phyloP scores from a whole-genome alignment of 1,140 invertebrate species.

The Trichonephila clavipes region DNA sequence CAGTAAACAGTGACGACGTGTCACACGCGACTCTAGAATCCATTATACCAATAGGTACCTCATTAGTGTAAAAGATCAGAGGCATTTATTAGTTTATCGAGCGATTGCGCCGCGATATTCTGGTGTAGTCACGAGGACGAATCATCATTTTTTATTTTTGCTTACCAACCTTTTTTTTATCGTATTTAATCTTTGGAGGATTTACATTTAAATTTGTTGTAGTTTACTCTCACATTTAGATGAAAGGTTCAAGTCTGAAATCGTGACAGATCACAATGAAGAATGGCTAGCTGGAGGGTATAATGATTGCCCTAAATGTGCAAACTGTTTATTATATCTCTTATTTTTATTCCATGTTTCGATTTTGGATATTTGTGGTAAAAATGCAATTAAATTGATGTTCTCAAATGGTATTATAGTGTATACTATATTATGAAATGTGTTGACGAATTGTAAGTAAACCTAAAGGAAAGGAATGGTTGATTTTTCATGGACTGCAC shows the following conservation, averaged over 20 bases:
- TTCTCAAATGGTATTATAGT: neutral
- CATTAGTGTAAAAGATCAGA: conserved; percentile 41
- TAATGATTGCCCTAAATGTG: conserved; percentile 3
- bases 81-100: conserved; percentile 63
- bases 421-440: neutral
- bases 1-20: conserved; percentile 33
- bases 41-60: conserved; percentile 38
- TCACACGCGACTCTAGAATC: conserved; percentile 40
- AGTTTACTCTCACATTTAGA: neutral
- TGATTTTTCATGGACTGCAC: neutral
- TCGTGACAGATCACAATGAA: conserved; percentile 6
- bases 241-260: neutral
- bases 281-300: neutral
- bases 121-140: conserved; percentile 11
- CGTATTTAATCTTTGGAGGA: neutral
- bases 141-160: neutral
- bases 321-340: neutral
- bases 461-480: neutral
- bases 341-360: neutral
- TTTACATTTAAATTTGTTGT: neutral
- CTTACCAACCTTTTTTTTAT: neutral
- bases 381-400: neutral
- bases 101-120: neutral
- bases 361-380: conserved; percentile 25
- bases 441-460: neutral